These are phyloP conservation scores for Calcarius lapponicus DNA, from an alignment of 2,797 vertebrate genomes.

Conservation along the genomic window DNA sequence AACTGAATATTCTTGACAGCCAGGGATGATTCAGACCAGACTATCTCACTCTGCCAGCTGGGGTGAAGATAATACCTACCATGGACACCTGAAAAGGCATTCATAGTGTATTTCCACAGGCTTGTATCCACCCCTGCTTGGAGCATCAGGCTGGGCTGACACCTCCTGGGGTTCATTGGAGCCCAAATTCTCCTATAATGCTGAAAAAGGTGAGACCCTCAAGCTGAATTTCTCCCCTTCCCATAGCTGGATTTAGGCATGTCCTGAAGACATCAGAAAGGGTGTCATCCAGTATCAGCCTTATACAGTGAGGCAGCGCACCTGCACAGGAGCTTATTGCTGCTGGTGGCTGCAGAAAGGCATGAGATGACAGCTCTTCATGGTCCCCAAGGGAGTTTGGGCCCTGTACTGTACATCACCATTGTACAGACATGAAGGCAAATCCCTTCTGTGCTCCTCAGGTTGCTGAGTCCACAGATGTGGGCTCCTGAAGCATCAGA, in stretches of 20 bases:
- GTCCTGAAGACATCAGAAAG: background rate
- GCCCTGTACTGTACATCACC: background rate
- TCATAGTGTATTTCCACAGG: background rate
- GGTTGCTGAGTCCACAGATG: background rate
- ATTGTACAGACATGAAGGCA: background rate
- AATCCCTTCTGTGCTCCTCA: background rate
- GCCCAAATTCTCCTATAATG: background rate
- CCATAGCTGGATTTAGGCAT: fast-evolving
- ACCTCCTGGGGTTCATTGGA: background rate
- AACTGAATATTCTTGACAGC: fast-evolving
- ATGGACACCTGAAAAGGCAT: background rate
- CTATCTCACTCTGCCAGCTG: background rate
- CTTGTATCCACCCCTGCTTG: background rate
- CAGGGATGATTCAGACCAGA: background rate
- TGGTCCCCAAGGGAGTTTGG: fast-evolving
- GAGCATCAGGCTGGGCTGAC: background rate
- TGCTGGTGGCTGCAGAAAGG: background rate
- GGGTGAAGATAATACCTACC: background rate
- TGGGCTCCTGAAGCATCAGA: background rate
- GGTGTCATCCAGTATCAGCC: background rate
- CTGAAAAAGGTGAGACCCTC: background rate
- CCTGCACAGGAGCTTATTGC: background rate
- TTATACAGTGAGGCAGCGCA: fast-evolving
- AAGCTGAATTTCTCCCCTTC: background rate
- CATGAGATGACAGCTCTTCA: background rate